Conservation (phyloP, 2,113 vertebrate genomes). For the Bos indicus region DNA sequence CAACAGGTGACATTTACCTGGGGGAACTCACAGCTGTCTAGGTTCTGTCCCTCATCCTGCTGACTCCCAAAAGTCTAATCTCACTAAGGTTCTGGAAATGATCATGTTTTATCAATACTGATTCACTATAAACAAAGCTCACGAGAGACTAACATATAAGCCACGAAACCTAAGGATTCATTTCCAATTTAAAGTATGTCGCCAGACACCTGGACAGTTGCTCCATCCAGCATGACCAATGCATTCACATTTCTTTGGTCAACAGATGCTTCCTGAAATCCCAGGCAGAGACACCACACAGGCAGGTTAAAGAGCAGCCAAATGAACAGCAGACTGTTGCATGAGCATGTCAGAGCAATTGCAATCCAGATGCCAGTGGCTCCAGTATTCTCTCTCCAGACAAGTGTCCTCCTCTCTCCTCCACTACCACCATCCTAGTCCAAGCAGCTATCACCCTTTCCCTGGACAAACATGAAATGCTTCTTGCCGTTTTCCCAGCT, state of each 20-base stretch:
- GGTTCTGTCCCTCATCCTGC: not conserved
- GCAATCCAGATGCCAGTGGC: not conserved
- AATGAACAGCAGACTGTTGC: not conserved
- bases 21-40: not conserved
- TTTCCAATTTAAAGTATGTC: not conserved
- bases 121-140: not conserved
- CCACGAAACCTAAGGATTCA: not conserved
- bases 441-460: not conserved
- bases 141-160: not conserved
- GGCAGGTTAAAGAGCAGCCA: not conserved
- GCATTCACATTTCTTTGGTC: not conserved
- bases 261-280: not conserved
- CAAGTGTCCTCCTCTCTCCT: not conserved
- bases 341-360: not conserved
- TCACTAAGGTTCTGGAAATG: not conserved
- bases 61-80: not conserved
- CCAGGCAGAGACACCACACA: not conserved
- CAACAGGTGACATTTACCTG: not conserved
- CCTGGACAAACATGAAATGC: not conserved
- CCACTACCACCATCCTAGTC: not conserved
- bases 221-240: not conserved
- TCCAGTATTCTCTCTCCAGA: not conserved
- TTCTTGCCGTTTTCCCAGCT: not conserved
- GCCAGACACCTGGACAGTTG: not conserved
- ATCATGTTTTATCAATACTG: not conserved